Base-by-base conservation (phyloP, 2,797 vertebrate genomes). In the Delichon dasypus region DNA sequence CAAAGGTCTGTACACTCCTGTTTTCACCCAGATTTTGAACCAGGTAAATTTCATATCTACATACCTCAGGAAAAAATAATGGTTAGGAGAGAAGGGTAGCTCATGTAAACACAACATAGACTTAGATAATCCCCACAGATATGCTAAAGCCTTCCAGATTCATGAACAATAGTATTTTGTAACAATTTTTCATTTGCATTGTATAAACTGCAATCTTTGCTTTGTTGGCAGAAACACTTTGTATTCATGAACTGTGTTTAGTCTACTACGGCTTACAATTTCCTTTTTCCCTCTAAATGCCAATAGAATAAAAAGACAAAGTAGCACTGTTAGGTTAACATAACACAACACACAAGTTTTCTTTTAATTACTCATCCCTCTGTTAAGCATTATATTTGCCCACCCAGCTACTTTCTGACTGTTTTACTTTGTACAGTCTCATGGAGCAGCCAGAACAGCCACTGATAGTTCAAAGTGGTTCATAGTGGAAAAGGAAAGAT, bases 111-210 rank as follows among this genome's bases (percentile, higher is more conserved):
- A 89, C 5, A 82, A 13, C 17, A 61, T 10, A 66, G n/a, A 75
- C 61, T 65, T 60, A 80, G 47, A 89, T 91, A 85, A 78, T 87
- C 83, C 51, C 83, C 61, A 87, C 2, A 88, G 89, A 83, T 86
- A 84, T 58, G 73, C 64, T 94, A 66, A 73, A 85, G 73, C 77
- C 64, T 89, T 93, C 88, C 57, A 79, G 73, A 79, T 70, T 78
- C 51, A 72, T 51, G 93, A 90, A 92, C 61, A 86, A 82, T 70
- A 47, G 67, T 77, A 90, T 72, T 93, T 65, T 64, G 51, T 51
- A 75, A 86, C 85, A 71, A 87, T 94, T 91, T 93, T 92, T 93
- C 88, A 79, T 92, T 94, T 92, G 90, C 91, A 93, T 94, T 65
- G 44, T 82, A 84, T 96, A 94, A 90, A 85, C 82, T 36, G 88